Conservation (phyloP, 2,113 vertebrate genomes). For the Opisthocomus hoazin region DNA sequence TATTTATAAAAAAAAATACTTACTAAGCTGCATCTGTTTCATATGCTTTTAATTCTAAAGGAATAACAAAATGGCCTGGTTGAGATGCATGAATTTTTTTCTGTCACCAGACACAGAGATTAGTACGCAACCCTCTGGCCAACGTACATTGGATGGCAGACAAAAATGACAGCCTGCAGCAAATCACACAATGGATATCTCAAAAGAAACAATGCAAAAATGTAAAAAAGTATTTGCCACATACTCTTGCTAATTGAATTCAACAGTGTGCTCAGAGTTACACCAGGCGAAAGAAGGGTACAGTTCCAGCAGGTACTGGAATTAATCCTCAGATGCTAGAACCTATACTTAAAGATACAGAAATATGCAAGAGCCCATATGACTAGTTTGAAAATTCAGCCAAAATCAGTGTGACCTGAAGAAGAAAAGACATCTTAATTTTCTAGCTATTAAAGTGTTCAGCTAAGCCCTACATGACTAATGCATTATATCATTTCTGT, state of each 20-base stretch:
- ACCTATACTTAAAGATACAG: background rate
- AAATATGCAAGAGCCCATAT: accelerated
- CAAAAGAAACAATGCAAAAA: constrained; percentile 58
- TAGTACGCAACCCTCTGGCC: constrained; percentile 65
- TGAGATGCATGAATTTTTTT: constrained; percentile 32
- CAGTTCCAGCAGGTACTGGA: background rate
- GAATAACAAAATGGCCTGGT: constrained; percentile 73
- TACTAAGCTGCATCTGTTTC: constrained; percentile 78
- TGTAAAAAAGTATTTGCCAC: constrained; percentile 50
- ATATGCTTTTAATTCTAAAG: constrained; percentile 80
- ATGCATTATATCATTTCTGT: background rate
- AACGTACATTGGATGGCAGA: constrained; percentile 74
- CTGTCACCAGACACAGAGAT: constrained; percentile 60
- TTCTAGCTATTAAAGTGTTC: background rate
- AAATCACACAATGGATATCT: constrained; percentile 55
- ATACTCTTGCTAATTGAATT: constrained; percentile 34
- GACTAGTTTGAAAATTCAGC: background rate
- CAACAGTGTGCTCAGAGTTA: constrained; percentile 18
- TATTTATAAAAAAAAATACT: constrained; percentile 83
- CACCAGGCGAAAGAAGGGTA: constrained; percentile 30
- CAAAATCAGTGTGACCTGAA: background rate
- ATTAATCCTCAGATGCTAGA: background rate
- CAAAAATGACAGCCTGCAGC: constrained; percentile 76
- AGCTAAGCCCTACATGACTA: background rate
- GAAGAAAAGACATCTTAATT: background rate